phyloP scores from a whole-genome alignment of 2,888 invertebrate species.

The Spatulosminthurus flaviceps region DNA sequence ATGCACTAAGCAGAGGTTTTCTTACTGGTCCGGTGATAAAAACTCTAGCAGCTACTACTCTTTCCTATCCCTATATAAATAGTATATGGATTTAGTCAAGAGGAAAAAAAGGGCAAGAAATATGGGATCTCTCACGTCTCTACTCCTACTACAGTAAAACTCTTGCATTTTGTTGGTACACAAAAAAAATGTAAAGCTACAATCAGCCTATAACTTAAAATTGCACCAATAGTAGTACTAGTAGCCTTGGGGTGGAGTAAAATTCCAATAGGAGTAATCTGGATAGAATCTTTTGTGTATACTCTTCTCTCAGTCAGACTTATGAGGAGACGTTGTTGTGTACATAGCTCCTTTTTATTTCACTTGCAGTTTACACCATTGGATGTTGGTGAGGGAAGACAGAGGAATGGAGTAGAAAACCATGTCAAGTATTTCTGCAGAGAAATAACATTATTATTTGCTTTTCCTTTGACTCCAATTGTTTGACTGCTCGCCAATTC shows the following conservation, averaged over 20 bases:
- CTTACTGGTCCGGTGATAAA: no score
- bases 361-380: no score
- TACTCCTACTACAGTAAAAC: background rate
- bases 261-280: no score
- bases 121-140: background rate
- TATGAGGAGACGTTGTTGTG: no score
- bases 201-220: no score
- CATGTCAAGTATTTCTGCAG: background rate
- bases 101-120: background rate
- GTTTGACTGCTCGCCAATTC: background rate
- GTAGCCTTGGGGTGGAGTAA: no score
- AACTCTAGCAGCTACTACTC: no score
- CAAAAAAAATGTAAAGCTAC: background rate
- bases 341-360: no score
- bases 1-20: background rate
- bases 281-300: no score
- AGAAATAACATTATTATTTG: background rate
- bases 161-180: conserved; percentile 2
- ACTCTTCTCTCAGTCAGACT: no score
- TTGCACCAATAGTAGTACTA: no score
- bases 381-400: no score
- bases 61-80: background rate
- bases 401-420: background rate
- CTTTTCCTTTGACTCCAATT: background rate
- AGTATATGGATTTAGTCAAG: background rate